Evolutionary conservation across 2,888 invertebrate species (phyloP).

Genomic region (Pimpla rufipes): DNA sequence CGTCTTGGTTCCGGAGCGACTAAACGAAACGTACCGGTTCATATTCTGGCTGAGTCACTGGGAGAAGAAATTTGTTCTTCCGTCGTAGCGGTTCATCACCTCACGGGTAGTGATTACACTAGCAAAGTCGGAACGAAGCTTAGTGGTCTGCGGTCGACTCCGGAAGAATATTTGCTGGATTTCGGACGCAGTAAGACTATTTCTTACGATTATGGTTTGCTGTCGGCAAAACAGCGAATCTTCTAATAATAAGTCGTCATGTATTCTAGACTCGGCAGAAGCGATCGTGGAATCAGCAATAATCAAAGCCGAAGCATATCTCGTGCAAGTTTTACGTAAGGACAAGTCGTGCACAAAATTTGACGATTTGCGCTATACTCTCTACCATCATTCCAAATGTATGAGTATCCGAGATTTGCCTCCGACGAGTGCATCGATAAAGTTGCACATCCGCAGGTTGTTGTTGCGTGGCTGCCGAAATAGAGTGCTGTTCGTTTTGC

Average conservation of each 20-base stretch:
- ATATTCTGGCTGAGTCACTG: not conserved
- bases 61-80: not conserved
- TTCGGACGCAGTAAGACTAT: too few species aligned
- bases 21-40: not conserved
- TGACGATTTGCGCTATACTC: not conserved
- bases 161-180: too few species aligned
- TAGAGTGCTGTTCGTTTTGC: slow-evolving; percentile 3
- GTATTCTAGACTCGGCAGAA: too few species aligned
- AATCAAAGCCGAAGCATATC: slow-evolving; percentile 13
- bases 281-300: too few species aligned
- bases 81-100: too few species aligned
- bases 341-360: not conserved
- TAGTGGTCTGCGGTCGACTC: too few species aligned
- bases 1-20: not conserved
- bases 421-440: slow-evolving; percentile 32
- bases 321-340: not conserved
- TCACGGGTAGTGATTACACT: too few species aligned
- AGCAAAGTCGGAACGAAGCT: too few species aligned
- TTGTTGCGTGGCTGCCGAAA: not conserved
- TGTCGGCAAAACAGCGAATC: too few species aligned
- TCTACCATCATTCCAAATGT: slow-evolving; percentile 21
- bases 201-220: too few species aligned
- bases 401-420: slow-evolving; percentile 31
- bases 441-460: slow-evolving; percentile 26
- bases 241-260: too few species aligned